These are phyloP conservation scores for Esox lucius DNA, from an alignment of 2,797 vertebrate species.

Conservation along the genomic window DNA sequence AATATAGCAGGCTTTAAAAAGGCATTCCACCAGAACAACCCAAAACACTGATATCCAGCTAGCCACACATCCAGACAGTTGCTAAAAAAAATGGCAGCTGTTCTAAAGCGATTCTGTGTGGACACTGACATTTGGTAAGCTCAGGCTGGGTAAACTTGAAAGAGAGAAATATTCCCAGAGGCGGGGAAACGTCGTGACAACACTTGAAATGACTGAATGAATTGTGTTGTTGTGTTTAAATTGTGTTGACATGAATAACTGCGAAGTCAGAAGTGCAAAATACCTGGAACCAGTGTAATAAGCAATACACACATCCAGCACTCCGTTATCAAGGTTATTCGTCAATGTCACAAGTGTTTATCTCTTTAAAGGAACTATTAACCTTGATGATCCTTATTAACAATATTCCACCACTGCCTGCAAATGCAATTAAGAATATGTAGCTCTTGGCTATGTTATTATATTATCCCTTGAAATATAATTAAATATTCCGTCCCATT, in stretches of 20 bases:
- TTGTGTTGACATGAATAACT: constrained; percentile 35
- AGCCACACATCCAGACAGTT: constrained; percentile 21
- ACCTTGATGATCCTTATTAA: constrained; percentile 29
- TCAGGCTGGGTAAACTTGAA: constrained; percentile 19
- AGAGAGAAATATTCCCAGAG: constrained; percentile 34
- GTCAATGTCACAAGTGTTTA: constrained; percentile 55
- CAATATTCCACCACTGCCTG: constrained; percentile 43
- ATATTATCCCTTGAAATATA: constrained; percentile 8
- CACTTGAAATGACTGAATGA: constrained; percentile 36
- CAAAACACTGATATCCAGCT: neutral
- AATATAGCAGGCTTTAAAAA: neutral
- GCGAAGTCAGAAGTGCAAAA: constrained; percentile 13
- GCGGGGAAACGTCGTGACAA: constrained; percentile 21
- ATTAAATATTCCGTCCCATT: constrained; percentile 11
- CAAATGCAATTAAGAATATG: constrained; percentile 47
- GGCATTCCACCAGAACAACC: neutral
- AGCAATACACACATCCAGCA: constrained; percentile 39
- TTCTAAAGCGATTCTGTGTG: constrained; percentile 9
- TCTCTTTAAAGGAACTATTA: constrained; percentile 26
- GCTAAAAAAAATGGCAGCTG: constrained; percentile 31
- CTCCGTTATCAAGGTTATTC: constrained; percentile 49
- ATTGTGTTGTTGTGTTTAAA: constrained; percentile 27
- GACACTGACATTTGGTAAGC: constrained; percentile 49
- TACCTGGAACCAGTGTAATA: constrained; percentile 46
- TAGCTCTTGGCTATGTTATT: constrained; percentile 17